Conservation (phyloP, 1,140 invertebrate species). For the Eulimnadia texana region DNA sequence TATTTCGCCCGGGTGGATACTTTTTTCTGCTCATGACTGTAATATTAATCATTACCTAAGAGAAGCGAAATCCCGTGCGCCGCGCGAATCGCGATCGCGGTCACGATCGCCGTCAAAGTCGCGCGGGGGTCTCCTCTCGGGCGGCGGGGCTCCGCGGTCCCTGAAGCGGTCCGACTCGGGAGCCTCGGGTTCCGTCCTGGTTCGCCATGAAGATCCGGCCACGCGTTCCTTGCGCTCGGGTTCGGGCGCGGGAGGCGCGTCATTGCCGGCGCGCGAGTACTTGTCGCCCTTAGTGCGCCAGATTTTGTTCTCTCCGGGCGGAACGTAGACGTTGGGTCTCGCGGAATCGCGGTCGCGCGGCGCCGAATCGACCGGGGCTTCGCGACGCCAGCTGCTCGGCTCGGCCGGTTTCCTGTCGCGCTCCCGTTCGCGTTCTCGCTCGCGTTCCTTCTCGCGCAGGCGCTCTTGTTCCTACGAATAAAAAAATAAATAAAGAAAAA, state of each 20-base stretch:
- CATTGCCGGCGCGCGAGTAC: not conserved
- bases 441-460: not conserved
- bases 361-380: not conserved
- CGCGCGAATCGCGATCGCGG: not conserved
- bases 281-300: not conserved
- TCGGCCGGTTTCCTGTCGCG: not conserved
- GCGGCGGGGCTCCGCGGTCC: conserved; percentile 7
- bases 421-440: not conserved
- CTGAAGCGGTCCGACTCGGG: not conserved
- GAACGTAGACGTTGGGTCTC: not conserved
- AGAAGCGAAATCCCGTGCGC: conserved; percentile 1
- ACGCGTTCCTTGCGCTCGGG: not conserved
- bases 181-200: not conserved
- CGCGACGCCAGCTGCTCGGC: not conserved
- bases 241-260: not conserved
- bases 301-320: not conserved
- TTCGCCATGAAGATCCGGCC: not conserved
- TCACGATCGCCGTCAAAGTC: conserved; percentile 2
- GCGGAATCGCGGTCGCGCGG: not conserved
- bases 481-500: not conserved
- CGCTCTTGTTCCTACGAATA: not conserved
- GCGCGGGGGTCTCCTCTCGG: not conserved
- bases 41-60: not conserved
- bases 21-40: no score
- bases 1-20: no score